Percentiles rank a stretch among this genome's conserved stretches.
phyloP scores from a whole-genome alignment of 2,888 invertebrate genomes.

The Strigamia maritima region DNA sequence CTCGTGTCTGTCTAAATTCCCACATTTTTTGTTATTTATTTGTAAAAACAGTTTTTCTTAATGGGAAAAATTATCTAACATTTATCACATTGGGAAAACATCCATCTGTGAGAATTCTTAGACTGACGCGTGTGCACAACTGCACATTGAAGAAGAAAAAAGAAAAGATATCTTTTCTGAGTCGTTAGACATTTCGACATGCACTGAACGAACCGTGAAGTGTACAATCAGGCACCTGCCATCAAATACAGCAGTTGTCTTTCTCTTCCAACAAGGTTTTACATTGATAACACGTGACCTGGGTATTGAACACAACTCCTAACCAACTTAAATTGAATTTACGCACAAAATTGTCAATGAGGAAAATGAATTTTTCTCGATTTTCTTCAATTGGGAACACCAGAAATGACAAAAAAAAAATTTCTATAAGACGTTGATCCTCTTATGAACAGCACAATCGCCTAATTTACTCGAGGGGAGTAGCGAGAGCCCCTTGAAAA shows the following conservation, averaged over 20 bases:
- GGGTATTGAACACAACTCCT: neutral
- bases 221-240: constrained; percentile 15
- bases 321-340: neutral
- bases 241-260: constrained; percentile 10
- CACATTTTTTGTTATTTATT: neutral
- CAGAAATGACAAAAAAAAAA: neutral
- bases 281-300: neutral
- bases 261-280: neutral
- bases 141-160: neutral
- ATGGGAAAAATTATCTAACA: neutral
- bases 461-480: constrained; percentile 5
- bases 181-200: neutral
- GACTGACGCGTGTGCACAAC: neutral
- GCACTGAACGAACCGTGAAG: neutral
- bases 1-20: neutral
- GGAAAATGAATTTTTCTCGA: too few relatives aligned
- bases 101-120: neutral
- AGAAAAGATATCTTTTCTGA: neutral
- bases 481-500: neutral
- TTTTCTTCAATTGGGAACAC: neutral
- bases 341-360: too few relatives aligned
- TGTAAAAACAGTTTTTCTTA: neutral
- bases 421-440: neutral
- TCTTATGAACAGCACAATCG: constrained; percentile 16
- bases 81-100: neutral